phyloP scores from a whole-genome alignment of 35 echinoderm and acorn worm genomes.

The Apostichopus japonicus region DNA sequence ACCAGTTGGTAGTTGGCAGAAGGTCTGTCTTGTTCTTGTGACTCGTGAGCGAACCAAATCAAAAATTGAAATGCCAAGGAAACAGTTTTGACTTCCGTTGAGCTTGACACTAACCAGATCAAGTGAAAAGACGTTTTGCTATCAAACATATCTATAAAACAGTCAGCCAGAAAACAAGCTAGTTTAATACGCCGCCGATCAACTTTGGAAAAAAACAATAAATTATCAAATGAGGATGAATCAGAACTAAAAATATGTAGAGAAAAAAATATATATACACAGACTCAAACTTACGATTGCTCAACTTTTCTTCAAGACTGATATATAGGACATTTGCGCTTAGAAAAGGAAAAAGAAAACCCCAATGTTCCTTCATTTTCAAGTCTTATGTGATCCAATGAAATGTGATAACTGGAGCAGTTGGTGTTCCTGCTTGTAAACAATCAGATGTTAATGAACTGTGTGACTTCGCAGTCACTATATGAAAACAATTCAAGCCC shows the following conservation, averaged over 20 bases:
- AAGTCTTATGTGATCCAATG: neutral
- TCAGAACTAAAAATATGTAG: neutral
- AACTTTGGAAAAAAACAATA: neutral
- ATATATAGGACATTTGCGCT: too few species aligned
- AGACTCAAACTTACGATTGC: too few species aligned
- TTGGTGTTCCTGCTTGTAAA: neutral
- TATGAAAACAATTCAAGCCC: neutral
- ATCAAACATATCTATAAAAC: neutral
- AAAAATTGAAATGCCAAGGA: neutral
- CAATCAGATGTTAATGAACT: neutral
- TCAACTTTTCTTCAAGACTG: too few species aligned
- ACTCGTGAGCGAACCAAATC: neutral
- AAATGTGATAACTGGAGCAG: neutral
- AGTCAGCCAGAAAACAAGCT: neutral
- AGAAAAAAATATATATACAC: too few species aligned
- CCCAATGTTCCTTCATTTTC: too few species aligned
- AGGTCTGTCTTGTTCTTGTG: neutral
- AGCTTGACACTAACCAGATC: neutral
- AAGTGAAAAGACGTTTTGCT: neutral
- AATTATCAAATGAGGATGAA: neutral
- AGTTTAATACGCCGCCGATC: neutral
- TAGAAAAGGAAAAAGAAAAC: too few species aligned
- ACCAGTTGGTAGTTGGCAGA: neutral
- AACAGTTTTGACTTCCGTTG: neutral
- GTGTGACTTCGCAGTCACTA: neutral